Base-by-base conservation (phyloP, 2,888 invertebrate genomes). In the Dendrolimus pini region DNA sequence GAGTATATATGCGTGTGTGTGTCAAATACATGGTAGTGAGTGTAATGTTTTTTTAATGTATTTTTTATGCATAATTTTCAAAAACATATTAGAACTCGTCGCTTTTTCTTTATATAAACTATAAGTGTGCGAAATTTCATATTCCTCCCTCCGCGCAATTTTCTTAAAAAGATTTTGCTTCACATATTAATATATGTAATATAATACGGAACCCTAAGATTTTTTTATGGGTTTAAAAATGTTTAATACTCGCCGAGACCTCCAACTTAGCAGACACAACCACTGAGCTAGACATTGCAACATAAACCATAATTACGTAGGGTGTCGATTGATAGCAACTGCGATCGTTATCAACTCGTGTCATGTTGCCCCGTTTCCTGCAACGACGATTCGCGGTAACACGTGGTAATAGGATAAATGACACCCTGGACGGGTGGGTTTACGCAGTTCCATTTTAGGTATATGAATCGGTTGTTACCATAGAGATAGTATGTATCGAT, bases 391-490 rank as follows among this genome's bases (percentile, higher is more conserved):
- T 71, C 72, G 62, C 65, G 66, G 66, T 70, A 71, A 73, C 54
- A 41, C 60, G 47, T 47, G 9, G 47, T 47, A 47, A 47, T 47
- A 47, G 57, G 64, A 60, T 61, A 75, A 63, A 62, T 56, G 79
- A 78, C 72, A 78, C 79, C 68, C 41, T 53, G 65, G 70, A 70
- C 74, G 78, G 77, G 75, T 70, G 47, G 47, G 9, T 47, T 47
- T 47, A 47, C 47, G 47, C 9, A 47, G 10, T 47, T 47, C 47
- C 10, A 47, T 10, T 1, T 47, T 10, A 10, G 47, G 47, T 47
- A 12, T 47, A 9, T 3, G 47, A 47, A 9, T 6, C 30, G 30
- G 30, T 30, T 47, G 47, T 47, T 47, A 47, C 47, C 47, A 47
- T 47, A 30, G 30, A 30, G 30, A 30, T 30, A 30, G 30, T 30